Base-by-base conservation (phyloP, 2,888 invertebrate species). In the Microctonus hyperodae region DNA sequence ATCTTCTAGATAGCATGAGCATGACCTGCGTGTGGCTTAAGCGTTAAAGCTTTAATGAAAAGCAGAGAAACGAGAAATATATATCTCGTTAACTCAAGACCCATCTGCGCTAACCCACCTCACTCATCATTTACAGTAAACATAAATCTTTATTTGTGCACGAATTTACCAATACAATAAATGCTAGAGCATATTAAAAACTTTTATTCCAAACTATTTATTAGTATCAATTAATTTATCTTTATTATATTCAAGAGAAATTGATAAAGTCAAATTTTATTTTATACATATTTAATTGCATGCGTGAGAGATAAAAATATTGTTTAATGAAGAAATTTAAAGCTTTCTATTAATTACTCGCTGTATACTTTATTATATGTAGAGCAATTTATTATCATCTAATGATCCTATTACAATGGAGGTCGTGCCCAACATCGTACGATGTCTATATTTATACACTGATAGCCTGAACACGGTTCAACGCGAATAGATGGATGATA, bases 401-500 rank as follows among this genome's bases (percentile, higher is more conserved):
- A 51, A 51, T 51, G 51, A 51, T 51, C 11, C 51, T 23, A 51
- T 51, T 51, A 51, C 25, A 23, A n/a, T 23, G 3, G 51, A 51
- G 25, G 25, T 25, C 25, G 25, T 11, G 51, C 22, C 23, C 23
- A 11, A 23, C 25, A 23, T 33, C 11, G 13, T 16, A 13, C 55
- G 10, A 61, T 50, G 28, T 48, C 59, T 59, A 61, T 61, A 61
- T 61, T 60, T 65, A 31, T 65, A 31, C 61, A 35, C 33, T 37
- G 53, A 28, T 31, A 61, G 55, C 56, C 61, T 51, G 66, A 57
- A 62, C 62, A 69, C 68, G 61, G 68, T 70, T 64, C 66, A 62
- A 67, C 53, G 61, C 67, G 53, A 53, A 66, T 57, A 64, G 68
- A 68, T 63, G 66, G 57, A 65, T 70, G 68, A 69, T 65, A 63